phyloP scores from a whole-genome alignment of 2,113 vertebrate genomes.

The Rutilus rutilus region DNA sequence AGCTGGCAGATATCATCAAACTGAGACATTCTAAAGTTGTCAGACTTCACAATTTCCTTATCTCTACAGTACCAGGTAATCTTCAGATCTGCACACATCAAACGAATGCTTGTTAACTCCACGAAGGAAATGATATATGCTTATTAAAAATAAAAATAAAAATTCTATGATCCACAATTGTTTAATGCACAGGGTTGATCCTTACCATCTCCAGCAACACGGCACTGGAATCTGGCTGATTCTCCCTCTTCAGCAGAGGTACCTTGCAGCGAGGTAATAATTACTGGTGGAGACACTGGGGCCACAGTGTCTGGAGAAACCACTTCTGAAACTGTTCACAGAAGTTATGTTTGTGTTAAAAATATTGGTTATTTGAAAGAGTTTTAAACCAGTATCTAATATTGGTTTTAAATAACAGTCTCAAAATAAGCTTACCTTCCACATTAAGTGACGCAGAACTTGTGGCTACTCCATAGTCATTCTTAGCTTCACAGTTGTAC shows the following conservation, averaged over 20 bases:
- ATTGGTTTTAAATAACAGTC: not conserved
- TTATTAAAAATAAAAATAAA: not conserved
- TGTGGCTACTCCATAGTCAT: conserved; percentile 86
- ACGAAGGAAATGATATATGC: not conserved
- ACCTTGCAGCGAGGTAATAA: conserved; percentile 80
- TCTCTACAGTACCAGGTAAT: conserved; percentile 89
- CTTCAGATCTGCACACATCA: conserved; percentile 81
- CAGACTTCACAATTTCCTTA: conserved; percentile 87
- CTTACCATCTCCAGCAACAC: conserved; percentile 89
- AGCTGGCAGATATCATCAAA: conserved; percentile 88
- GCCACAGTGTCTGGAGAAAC: conserved; percentile 80
- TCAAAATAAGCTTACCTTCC: conserved; percentile 81
- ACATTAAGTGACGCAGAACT: conserved; percentile 90
- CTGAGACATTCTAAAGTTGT: conserved; percentile 89
- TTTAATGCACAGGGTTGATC: conserved; percentile 59
- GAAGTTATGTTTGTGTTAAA: conserved; percentile 22
- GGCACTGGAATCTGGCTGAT: conserved; percentile 86
- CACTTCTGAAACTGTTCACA: conserved; percentile 84
- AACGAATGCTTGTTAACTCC: not conserved
- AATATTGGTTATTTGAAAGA: not conserved
- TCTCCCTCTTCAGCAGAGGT: conserved; percentile 82
- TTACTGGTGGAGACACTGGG: conserved; percentile 81
- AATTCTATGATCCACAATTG: not conserved
- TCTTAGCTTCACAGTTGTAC: conserved; percentile 93
- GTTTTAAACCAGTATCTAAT: not conserved